Percentiles rank a stretch among this genome's conserved stretches.
Conservation (phyloP, 2,888 invertebrate genomes). For the Drosophila kuntzei region DNA sequence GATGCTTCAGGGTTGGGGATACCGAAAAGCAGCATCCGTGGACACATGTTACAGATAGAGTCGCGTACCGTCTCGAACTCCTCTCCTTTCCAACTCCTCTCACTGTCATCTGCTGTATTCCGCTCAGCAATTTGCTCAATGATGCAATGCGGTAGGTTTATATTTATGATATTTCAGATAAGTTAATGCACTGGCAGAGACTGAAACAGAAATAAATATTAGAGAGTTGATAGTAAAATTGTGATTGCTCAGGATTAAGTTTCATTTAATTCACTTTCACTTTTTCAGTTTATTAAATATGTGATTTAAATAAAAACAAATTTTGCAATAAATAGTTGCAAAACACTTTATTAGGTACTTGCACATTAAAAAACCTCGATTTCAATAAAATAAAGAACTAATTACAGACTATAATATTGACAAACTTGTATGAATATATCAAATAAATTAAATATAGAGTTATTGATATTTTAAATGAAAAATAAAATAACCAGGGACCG, state of each 20-base stretch:
- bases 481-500: too few species aligned
- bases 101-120: conserved; percentile 30
- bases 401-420: too few species aligned
- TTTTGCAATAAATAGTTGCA: not conserved
- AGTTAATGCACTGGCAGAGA: conserved; percentile 36
- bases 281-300: not conserved
- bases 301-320: not conserved
- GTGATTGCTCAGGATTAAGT: not conserved
- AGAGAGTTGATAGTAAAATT: conserved; percentile 19
- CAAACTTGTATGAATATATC: too few species aligned
- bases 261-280: not conserved
- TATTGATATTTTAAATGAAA: too few species aligned
- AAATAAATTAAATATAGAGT: too few species aligned
- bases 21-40: conserved; percentile 7
- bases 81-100: not conserved
- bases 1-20: conserved; percentile 3
- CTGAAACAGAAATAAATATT: conserved; percentile 15
- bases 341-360: too few species aligned
- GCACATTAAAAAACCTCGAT: too few species aligned
- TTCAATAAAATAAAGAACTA: too few species aligned
- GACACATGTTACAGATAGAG: conserved; percentile 43
- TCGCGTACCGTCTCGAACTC: conserved; percentile 16
- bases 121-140: conserved; percentile 67
- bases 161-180: conserved; percentile 69
- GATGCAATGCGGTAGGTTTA: conserved; percentile 73